Evolutionary conservation across 2,797 vertebrate genomes (phyloP).

Genomic region (Parauchenoglanis ngamensis): DNA sequence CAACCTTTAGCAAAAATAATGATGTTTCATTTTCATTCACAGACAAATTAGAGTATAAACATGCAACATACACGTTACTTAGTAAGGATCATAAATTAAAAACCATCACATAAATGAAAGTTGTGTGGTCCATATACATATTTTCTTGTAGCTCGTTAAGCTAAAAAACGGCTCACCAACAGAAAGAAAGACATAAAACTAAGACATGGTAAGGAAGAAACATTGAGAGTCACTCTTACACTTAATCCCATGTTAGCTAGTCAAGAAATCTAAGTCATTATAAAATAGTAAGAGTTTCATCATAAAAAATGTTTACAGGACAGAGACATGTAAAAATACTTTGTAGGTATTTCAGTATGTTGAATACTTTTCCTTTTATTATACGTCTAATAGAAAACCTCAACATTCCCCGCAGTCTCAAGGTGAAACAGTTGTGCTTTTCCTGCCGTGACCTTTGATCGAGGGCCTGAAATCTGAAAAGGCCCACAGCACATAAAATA

Average conservation of each 20-base stretch:
- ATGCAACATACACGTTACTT: neutral
- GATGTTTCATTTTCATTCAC: neutral
- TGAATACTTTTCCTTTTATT: neutral
- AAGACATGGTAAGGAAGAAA: neutral
- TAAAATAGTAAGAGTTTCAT: neutral
- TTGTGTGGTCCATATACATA: neutral
- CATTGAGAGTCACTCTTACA: neutral
- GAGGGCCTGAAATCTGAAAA: conserved; percentile 91
- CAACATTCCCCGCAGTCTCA: conserved; percentile 65
- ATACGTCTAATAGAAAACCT: neutral
- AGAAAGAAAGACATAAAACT: neutral
- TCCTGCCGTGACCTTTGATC: conserved; percentile 92
- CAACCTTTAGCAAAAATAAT: neutral
- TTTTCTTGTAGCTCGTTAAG: neutral
- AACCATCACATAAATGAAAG: neutral
- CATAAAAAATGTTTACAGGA: too few species aligned
- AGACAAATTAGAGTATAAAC: neutral
- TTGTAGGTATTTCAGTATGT: neutral
- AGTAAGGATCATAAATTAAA: too few species aligned
- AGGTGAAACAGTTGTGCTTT: conserved; percentile 84
- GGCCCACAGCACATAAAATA: conserved; percentile 98
- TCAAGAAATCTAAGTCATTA: neutral
- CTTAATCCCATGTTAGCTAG: neutral
- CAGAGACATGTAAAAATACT: neutral
- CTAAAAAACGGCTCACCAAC: neutral